Base-by-base conservation (phyloP, 37 sponge, comb jelly and placozoan species). In the Oopsacas minuta region DNA sequence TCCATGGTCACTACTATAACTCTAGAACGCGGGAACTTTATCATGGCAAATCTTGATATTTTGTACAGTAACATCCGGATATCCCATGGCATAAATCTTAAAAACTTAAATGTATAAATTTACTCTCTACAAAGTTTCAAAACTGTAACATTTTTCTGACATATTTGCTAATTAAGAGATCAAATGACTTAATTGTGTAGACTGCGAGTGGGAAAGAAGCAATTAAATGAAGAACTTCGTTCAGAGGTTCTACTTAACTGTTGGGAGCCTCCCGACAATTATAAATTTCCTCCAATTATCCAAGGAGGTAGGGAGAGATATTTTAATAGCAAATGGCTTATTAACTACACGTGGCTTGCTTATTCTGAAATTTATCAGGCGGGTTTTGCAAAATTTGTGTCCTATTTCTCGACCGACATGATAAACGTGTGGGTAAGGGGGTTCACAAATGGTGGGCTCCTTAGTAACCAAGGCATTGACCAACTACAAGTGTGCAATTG, bases 181-280 rank as follows among this genome's bases (percentile, higher is more conserved):
- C n/a, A n/a, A n/a, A n/a, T n/a, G n/a, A n/a, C n/a, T n/a, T n/a
- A n/a, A n/a, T n/a, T n/a, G n/a, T n/a, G n/a, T n/a, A n/a, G n/a
- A n/a, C n/a, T n/a, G n/a, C n/a, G n/a, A n/a, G n/a, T n/a, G n/a
- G n/a, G n/a, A n/a, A n/a, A n/a, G n/a, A n/a, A n/a, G n/a, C n/a
- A n/a, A n/a, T n/a, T n/a, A n/a, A n/a, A n/a, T n/a, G n/a, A n/a
- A n/a, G n/a, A n/a, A n/a, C n/a, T n/a, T n/a, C n/a, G n/a, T n/a
- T n/a, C n/a, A n/a, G n/a, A n/a, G n/a, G n/a, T n/a, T n/a, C n/a
- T 61, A 34, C 75, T 32, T 61, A 61, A 61, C 75, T 61, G 75
- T 61, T 61, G 75, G 75, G 28, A 25, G 75, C 75, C 75, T 25
- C 75, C 75, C 22, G 75, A 61, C 22, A 61, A 61, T 61, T 61